These are phyloP conservation scores for zebrafish (Danio rerio) DNA, from an alignment of 2,113 vertebrate genomes.

Conservation along the genomic window GRCz12tu NC_133178.1:65793501-65794000, in stretches of 20 bases:
- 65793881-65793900: neutral
- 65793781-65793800: slow-evolving; percentile 40
- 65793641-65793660: neutral
- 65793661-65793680: neutral
- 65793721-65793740: slow-evolving; percentile 42
- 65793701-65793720: slow-evolving; percentile 17
- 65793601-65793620: neutral
- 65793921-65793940: neutral
- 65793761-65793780: slow-evolving; percentile 53
- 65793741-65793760: slow-evolving; percentile 31
- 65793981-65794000: neutral
- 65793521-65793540: too few relatives aligned
- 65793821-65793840: neutral
- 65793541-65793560: too few relatives aligned
- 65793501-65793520: too few relatives aligned
- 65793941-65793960: neutral
- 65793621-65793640: too few relatives aligned
- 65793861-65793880: neutral
- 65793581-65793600: neutral
- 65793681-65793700: neutral
- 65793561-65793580: neutral
- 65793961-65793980: neutral
- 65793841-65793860: neutral
- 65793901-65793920: neutral
- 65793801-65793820: neutral